Percentiles rank a stretch among this genome's conserved stretches.
Evolutionary conservation across 1,140 invertebrate genomes (phyloP).

Genomic region (Tribolium castaneum): DNA sequence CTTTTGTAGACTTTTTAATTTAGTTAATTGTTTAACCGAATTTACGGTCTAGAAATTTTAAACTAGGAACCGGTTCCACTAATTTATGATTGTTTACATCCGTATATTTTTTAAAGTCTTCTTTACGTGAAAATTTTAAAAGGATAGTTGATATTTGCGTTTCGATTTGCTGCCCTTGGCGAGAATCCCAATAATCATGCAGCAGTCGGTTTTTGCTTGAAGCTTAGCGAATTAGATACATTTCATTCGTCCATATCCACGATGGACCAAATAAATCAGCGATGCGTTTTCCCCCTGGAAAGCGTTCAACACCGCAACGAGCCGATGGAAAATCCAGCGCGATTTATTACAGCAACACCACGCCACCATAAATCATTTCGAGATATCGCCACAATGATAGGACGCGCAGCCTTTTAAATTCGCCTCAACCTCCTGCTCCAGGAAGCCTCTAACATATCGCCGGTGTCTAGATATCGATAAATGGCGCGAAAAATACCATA

Average conservation of each 20-base stretch:
- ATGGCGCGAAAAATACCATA: slow-evolving; percentile 53
- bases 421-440: neutral
- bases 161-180: too few relatives aligned
- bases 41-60: too few relatives aligned
- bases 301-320: slow-evolving; percentile 43
- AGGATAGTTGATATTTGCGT: too few relatives aligned
- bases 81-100: too few relatives aligned
- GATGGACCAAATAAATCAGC: slow-evolving; percentile 30
- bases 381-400: slow-evolving; percentile 55
- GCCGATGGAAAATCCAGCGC: slow-evolving; percentile 54
- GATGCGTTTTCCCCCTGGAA: slow-evolving; percentile 25
- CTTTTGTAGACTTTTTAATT: too few relatives aligned
- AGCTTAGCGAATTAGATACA: slow-evolving; percentile 28
- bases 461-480: slow-evolving; percentile 51
- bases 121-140: too few relatives aligned
- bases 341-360: slow-evolving; percentile 59
- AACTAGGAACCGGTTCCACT: too few relatives aligned
- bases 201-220: neutral
- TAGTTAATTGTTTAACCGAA: too few relatives aligned
- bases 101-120: too few relatives aligned
- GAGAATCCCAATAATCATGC: neutral
- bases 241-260: slow-evolving; percentile 24
- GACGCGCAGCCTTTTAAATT: slow-evolving; percentile 45
- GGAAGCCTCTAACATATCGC: slow-evolving; percentile 44
- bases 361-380: slow-evolving; percentile 59